phyloP scores from a whole-genome alignment of 2,113 vertebrate genomes.

The Vulpes ferrilata region DNA sequence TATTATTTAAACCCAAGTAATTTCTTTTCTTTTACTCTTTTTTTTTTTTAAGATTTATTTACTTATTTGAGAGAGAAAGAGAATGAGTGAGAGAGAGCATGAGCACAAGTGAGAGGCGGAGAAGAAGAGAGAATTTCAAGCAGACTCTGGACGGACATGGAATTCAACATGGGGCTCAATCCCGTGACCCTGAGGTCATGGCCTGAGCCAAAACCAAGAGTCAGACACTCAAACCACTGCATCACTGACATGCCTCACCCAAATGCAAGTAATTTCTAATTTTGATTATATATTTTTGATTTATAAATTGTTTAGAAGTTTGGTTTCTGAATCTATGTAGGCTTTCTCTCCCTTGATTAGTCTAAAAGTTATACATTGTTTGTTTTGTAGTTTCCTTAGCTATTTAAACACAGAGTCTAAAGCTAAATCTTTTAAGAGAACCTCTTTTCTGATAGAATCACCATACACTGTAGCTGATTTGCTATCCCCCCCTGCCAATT shows the following conservation, averaged over 20 bases:
- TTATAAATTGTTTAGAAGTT: neutral
- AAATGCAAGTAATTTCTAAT: constrained; percentile 12
- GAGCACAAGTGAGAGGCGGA: neutral
- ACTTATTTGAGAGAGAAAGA: neutral
- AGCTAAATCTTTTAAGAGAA: neutral
- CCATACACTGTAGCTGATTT: neutral
- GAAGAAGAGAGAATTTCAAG: neutral
- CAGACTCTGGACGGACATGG: neutral
- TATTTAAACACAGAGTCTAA: constrained; percentile 28
- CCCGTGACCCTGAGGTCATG: neutral
- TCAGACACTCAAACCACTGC: neutral
- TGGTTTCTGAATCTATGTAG: neutral
- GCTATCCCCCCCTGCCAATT: neutral
- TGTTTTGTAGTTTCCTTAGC: neutral
- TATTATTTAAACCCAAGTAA: neutral
- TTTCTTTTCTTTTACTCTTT: neutral
- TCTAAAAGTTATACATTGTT: neutral
- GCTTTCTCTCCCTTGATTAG: neutral
- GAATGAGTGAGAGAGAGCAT: neutral
- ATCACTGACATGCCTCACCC: neutral
- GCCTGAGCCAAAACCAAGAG: neutral
- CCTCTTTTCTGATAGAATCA: neutral
- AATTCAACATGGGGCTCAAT: neutral
- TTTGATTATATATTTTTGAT: neutral
- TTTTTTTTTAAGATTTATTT: neutral